Evolutionary conservation across 1,140 invertebrate genomes (phyloP).

Genomic region (Lordiphosa mommai): DNA sequence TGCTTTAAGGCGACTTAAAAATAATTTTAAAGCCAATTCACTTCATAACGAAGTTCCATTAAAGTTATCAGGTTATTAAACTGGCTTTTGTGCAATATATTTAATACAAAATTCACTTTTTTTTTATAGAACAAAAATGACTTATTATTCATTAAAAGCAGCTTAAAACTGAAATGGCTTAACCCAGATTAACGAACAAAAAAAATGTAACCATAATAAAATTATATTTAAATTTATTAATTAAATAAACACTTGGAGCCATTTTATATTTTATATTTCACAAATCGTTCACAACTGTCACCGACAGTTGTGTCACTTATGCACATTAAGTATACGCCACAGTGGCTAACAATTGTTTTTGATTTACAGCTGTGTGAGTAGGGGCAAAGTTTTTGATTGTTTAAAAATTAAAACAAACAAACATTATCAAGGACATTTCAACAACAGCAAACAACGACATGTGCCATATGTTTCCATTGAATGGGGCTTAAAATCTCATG

Average conservation of each 20-base stretch:
- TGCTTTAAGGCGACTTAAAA: too few relatives aligned
- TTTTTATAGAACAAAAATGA: not conserved
- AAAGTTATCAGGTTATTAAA: too few relatives aligned
- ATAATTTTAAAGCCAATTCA: too few relatives aligned
- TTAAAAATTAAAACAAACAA: conserved; percentile 37
- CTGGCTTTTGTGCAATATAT: not conserved
- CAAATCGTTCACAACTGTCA: conserved; percentile 11
- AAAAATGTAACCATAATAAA: too few relatives aligned
- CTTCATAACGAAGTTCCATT: too few relatives aligned
- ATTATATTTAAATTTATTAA: too few relatives aligned
- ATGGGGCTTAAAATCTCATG: conserved; percentile 52
- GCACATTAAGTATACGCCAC: conserved; percentile 29
- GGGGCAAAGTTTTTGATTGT: not conserved
- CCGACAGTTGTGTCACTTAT: conserved; percentile 16
- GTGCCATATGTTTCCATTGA: conserved; percentile 55
- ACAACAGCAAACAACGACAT: conserved; percentile 34
- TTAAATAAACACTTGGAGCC: too few relatives aligned
- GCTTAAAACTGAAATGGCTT: not conserved
- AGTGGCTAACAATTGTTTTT: conserved; percentile 35
- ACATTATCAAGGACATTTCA: conserved; percentile 21
- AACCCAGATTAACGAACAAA: too few relatives aligned
- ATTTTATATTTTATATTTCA: too few relatives aligned
- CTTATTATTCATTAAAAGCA: not conserved
- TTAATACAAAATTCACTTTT: too few relatives aligned
- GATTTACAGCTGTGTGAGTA: conserved; percentile 23